Evolutionary conservation across 2,888 invertebrate species (phyloP).

Genomic region (Atethmia centrago): DNA sequence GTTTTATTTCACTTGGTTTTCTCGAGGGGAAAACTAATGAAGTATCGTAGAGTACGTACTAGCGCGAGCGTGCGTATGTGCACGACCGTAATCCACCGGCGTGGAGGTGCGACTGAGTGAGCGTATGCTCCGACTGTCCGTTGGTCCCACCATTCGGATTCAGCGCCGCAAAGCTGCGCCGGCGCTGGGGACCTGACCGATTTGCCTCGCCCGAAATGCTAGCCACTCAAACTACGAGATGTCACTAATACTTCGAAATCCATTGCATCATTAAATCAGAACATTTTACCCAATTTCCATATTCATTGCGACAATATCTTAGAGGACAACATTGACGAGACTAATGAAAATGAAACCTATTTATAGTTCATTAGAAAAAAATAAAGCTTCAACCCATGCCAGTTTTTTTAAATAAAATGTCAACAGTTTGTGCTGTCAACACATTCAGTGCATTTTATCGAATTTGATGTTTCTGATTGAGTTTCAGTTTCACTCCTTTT

Average conservation of each 20-base stretch:
- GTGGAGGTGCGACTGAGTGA: constrained; percentile 74
- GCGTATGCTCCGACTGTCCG: constrained; percentile 57
- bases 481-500: constrained; percentile 10
- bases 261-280: constrained; percentile 63
- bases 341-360: constrained; percentile 33
- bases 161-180: constrained; percentile 66
- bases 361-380: constrained; percentile 5
- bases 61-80: constrained; percentile 21
- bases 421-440: background rate
- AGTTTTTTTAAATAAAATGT: constrained; percentile 8
- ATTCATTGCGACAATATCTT: constrained; percentile 12
- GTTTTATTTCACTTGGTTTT: constrained; percentile 86
- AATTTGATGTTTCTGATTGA: background rate
- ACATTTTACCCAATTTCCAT: constrained; percentile 28
- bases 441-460: background rate
- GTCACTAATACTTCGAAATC: constrained; percentile 65
- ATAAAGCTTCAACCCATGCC: background rate
- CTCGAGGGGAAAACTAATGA: constrained; percentile 85
- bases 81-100: constrained; percentile 45
- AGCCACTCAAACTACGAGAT: constrained; percentile 65
- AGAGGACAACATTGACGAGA: background rate
- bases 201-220: constrained; percentile 73
- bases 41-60: constrained; percentile 73
- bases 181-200: constrained; percentile 79
- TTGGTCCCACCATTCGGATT: constrained; percentile 73